Percentiles rank a stretch among this genome's conserved stretches.
phyloP scores from a whole-genome alignment of 2,797 vertebrate species.

The Lepilemur septentrionalis region DNA sequence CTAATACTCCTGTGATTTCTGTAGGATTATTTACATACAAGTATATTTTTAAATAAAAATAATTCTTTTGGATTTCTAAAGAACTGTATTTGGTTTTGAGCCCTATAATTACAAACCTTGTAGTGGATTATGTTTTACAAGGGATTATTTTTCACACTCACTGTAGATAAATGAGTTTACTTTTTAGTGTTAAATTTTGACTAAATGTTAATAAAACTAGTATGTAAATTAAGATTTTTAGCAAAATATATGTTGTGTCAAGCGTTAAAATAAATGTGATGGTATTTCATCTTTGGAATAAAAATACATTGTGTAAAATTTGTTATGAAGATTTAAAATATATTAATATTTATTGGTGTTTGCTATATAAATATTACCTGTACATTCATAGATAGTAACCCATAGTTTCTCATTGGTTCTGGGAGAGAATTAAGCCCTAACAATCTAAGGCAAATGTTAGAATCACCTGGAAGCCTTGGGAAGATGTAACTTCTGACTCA shows the following conservation, averaged over 20 bases:
- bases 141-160: background rate
- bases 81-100: slow-evolving; percentile 25
- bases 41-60: background rate
- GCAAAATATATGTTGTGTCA: slow-evolving; percentile 27
- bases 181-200: slow-evolving; percentile 39
- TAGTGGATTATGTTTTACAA: slow-evolving; percentile 10
- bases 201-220: slow-evolving; percentile 25
- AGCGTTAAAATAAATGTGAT: background rate
- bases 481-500: background rate
- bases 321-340: background rate
- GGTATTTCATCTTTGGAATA: slow-evolving; percentile 14
- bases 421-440: slow-evolving; percentile 9
- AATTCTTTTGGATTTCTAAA: slow-evolving; percentile 21
- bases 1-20: background rate
- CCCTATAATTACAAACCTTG: background rate
- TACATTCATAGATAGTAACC: background rate
- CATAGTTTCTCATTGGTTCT: background rate
- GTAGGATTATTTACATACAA: background rate
- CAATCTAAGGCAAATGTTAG: background rate
- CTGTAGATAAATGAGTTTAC: background rate
- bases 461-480: background rate
- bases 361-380: background rate
- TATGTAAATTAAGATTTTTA: background rate
- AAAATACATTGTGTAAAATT: background rate
- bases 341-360: background rate